Conservation (phyloP, 2,113 vertebrate species). For the Thamnophis sirtalis region DNA sequence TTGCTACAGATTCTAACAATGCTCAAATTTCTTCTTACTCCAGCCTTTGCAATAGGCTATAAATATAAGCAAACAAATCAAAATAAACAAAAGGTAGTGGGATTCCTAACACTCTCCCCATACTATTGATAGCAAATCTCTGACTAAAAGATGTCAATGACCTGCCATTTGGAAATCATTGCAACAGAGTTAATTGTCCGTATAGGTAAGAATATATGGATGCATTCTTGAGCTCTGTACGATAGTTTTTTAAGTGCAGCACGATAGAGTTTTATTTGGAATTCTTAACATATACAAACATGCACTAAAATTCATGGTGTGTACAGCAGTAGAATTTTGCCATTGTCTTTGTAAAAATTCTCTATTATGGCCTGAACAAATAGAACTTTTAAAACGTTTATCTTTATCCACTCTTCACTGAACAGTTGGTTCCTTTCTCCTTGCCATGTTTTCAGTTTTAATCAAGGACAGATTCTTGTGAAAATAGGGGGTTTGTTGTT, state of each 20-base stretch:
- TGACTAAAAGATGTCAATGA: neutral
- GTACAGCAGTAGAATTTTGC: constrained; percentile 41
- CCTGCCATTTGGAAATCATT: constrained; percentile 23
- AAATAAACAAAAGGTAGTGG: neutral
- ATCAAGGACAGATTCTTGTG: constrained; percentile 66
- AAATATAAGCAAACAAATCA: neutral
- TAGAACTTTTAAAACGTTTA: constrained; percentile 43
- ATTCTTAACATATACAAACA: constrained; percentile 41
- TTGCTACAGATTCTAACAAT: neutral
- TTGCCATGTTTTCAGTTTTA: constrained; percentile 53
- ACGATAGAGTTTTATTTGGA: constrained; percentile 25
- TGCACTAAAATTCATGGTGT: constrained; percentile 21
- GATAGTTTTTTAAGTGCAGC: constrained; percentile 19
- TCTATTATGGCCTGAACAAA: constrained; percentile 62
- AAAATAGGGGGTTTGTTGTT: constrained; percentile 40
- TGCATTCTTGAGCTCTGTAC: neutral
- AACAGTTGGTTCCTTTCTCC: constrained; percentile 51
- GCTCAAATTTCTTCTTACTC: neutral
- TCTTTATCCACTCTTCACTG: constrained; percentile 50
- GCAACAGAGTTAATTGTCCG: constrained; percentile 7
- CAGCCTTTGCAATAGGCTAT: neutral
- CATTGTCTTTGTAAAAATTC: constrained; percentile 56
- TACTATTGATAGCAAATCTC: neutral
- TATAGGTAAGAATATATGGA: neutral
- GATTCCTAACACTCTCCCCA: neutral